Evolutionary conservation across 2,888 invertebrate species (phyloP).

Genomic region (Deroplatys truncata): DNA sequence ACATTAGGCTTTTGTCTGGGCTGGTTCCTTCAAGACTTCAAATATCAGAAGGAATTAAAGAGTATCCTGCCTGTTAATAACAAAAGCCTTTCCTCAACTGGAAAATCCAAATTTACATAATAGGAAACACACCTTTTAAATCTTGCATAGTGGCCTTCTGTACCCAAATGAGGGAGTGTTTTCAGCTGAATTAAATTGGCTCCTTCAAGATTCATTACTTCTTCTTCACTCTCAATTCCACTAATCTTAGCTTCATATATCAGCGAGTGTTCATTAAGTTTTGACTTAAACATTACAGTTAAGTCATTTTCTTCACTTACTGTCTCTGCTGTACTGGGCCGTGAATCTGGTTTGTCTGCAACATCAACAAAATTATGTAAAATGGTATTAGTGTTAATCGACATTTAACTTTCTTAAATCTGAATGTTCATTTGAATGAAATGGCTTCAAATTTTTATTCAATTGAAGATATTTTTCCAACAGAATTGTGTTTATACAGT

Average conservation of each 20-base stretch:
- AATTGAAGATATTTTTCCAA: too few relatives aligned
- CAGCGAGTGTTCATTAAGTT: slow-evolving; percentile 55
- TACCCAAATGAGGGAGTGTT: slow-evolving; percentile 56
- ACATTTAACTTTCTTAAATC: not conserved
- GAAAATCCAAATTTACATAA: too few relatives aligned
- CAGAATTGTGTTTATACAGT: too few relatives aligned
- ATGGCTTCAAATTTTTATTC: too few relatives aligned
- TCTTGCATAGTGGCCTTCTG: slow-evolving; percentile 52
- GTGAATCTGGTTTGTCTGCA: slow-evolving; percentile 48
- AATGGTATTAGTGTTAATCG: too few relatives aligned
- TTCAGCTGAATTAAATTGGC: slow-evolving; percentile 66
- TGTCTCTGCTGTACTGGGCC: slow-evolving; percentile 52
- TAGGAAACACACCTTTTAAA: slow-evolving; percentile 49
- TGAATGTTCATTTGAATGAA: not conserved
- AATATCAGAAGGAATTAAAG: too few relatives aligned
- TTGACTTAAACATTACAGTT: slow-evolving; percentile 58
- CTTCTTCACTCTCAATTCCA: slow-evolving; percentile 47
- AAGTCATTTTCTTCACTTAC: slow-evolving; percentile 66
- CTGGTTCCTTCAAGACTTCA: too few relatives aligned
- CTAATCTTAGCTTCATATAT: slow-evolving; percentile 76
- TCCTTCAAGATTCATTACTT: slow-evolving; percentile 38
- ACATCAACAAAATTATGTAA: too few relatives aligned
- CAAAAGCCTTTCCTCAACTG: too few relatives aligned
- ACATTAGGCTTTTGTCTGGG: too few relatives aligned
- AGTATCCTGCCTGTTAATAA: too few relatives aligned